A percentile compares a stretch with the other conserved stretches of the same genome.
Evolutionary conservation across 2,797 vertebrate species (phyloP).

Genomic region (Melanotaenia boesemani): DNA sequence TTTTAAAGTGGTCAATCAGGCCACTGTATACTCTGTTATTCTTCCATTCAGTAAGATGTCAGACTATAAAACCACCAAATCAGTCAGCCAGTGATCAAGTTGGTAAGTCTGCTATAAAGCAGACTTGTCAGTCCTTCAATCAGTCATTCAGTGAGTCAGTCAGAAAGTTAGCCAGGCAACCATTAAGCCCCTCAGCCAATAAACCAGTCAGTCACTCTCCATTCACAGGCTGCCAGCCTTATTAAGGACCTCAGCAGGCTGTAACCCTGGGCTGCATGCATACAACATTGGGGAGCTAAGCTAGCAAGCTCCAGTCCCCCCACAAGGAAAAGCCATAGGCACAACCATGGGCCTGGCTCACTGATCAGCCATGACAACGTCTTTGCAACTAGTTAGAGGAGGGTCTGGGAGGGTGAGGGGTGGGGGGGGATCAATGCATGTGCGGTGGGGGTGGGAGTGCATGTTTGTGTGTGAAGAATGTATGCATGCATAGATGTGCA

Average conservation of each 20-base stretch:
- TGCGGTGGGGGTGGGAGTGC: constrained; percentile 61
- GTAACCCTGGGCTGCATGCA: constrained; percentile 80
- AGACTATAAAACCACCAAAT: constrained; percentile 16
- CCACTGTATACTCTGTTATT: neutral
- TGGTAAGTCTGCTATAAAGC: constrained; percentile 9
- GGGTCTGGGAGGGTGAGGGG: constrained; percentile 39
- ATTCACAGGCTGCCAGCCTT: constrained; percentile 95
- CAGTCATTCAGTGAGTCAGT: constrained; percentile 33
- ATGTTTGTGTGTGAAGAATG: constrained; percentile 65
- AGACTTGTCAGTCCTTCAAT: constrained; percentile 20
- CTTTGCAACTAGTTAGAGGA: constrained; percentile 91
- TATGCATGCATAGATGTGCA: constrained; percentile 79
- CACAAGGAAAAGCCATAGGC: constrained; percentile 94
- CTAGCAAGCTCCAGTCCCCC: constrained; percentile 64
- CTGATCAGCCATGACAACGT: constrained; percentile 98
- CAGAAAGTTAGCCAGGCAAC: constrained; percentile 37
- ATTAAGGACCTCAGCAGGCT: constrained; percentile 94
- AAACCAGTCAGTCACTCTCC: constrained; percentile 71
- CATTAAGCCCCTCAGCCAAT: constrained; percentile 70
- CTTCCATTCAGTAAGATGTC: neutral
- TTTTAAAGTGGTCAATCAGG: neutral
- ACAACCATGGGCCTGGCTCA: constrained; percentile 89
- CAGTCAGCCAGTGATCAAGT: constrained; percentile 10
- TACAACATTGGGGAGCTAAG: constrained; percentile 81
- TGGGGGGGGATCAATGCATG: constrained; percentile 68